Evolutionary conservation across 2,888 invertebrate species (phyloP), one percentile per base, ranked within the genome.

Genomic region (Escarpia spicata): DNA sequence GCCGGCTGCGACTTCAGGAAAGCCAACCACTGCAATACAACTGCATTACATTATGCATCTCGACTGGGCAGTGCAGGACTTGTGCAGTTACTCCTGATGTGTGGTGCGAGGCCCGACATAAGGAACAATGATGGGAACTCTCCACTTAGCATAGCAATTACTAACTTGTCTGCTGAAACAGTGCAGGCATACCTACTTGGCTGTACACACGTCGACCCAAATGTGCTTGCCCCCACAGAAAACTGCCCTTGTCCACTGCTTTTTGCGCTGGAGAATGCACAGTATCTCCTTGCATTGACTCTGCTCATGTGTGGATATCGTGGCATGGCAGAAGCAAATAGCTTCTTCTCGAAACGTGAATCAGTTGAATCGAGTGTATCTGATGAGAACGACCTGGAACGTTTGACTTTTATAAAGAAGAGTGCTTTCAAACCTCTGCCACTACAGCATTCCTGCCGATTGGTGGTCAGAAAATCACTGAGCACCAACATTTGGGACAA

Each of bases 381-480:
- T 0, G 75, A 75, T 75, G 75, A 75, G 4, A 26, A 15, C 6
- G 75, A 75, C 75, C n/a, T 75, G 75, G 75, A 75, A 75, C 75
- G 75, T 75, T 75, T 75, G 75, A 75, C n/a, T 75, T 75, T 75
- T n/a, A 75, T 75, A 19, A 75, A 75, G 26, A n/a, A 75, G 75
- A 75, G n/a, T 37, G 92, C 92, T 37, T 90, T 90, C 52, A 45
- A 92, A 37, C 92, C 92, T 9, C 60, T 92, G 45, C 26, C 15
- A 12, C 90, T 92, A 43, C 89, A 92, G 90, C 90, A 92, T 37
- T 45, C 52, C 89, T 92, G 92, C 45, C 90, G 92, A 31, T 43
- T 92, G 90, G 43, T 31, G 37, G 52, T 92, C 26, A 75, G 92
- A 37, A 44, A 43, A 58, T 31, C 90, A 0, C 52, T 92, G 9